Base-by-base conservation (phyloP, 2,113 vertebrate genomes). In the Quiscalus mexicanus region DNA sequence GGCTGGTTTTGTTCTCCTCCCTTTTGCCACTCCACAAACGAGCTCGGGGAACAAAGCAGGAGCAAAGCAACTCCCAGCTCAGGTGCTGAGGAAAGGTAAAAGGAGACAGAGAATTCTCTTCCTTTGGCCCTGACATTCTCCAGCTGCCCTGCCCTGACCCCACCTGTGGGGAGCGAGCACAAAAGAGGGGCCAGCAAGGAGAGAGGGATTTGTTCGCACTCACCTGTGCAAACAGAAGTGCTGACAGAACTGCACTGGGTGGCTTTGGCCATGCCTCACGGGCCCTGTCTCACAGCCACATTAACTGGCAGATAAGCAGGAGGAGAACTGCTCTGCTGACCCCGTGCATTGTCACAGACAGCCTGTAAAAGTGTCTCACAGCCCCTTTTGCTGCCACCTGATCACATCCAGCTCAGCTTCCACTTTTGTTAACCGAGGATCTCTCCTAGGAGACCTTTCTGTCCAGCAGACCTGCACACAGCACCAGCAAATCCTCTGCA, bases 61-160 rank as follows among this genome's bases (percentile, higher is more conserved):
- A 84, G 60, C 42, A 44, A 19, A 16, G 25, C 20, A 77, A 8
- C 58, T 73, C 42, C 78, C n/a, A 39, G 67, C 25, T 68, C 63
- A 68, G 20, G 11, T 15, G 30, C 59, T 53, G 28, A 80, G 58
- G 47, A 35, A 20, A 89, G 71, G 91, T 30, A 50, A 64, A 39
- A 81, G 28, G 78, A 60, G 42, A 15, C 25, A 49, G 33, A 59
- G 69, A 87, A 58, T 28, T n/a, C 44, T 71, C 70, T 20, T 58
- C 25, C 78, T 84, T 15, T 37, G 37, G 67, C 20, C 64, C 73
- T 79, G 44, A 15, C 56, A 15, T 87, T 74, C 44, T 56, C 79
- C 90, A 94, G 84, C 96, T 47, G 63, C 91, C 75, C 90, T 87
- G 68, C 75, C 78, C 55, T 64, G 64, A 45, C 83, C 53, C 81